phyloP scores from a whole-genome alignment of 2,113 vertebrate genomes.

The Centropus unirufus region DNA sequence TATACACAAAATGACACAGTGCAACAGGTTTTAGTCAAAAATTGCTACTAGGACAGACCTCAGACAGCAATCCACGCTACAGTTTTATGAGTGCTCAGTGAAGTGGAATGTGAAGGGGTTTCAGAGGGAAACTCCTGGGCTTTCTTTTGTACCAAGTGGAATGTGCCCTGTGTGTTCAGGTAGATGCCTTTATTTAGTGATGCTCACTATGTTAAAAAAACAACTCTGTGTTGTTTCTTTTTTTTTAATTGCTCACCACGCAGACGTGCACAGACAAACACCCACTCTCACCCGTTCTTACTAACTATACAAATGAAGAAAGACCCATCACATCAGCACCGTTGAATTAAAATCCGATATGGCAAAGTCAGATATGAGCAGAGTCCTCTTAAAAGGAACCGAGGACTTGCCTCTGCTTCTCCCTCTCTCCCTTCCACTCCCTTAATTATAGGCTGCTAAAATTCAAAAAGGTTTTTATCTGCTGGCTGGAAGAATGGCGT shows the following conservation, averaged over 20 bases:
- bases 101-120: conserved; percentile 33
- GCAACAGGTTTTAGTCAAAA: not conserved
- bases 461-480: not conserved
- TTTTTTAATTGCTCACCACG: not conserved
- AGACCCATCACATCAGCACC: not conserved
- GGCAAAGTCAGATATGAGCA: not conserved
- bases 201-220: not conserved
- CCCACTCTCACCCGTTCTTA: not conserved
- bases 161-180: not conserved
- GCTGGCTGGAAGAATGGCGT: not conserved
- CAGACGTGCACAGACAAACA: not conserved
- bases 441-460: not conserved
- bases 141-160: conserved; percentile 1
- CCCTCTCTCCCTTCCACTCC: not conserved
- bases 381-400: not conserved
- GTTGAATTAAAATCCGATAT: not conserved
- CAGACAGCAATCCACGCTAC: not conserved
- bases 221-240: not conserved
- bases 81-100: not conserved
- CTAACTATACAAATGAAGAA: not conserved
- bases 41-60: not conserved
- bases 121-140: not conserved
- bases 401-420: not conserved
- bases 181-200: not conserved
- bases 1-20: not conserved